A percentile compares a stretch with the other conserved stretches of the same genome.
Evolutionary conservation across 2,797 vertebrate genomes (phyloP).

Genomic region (Aphelocoma californica): DNA sequence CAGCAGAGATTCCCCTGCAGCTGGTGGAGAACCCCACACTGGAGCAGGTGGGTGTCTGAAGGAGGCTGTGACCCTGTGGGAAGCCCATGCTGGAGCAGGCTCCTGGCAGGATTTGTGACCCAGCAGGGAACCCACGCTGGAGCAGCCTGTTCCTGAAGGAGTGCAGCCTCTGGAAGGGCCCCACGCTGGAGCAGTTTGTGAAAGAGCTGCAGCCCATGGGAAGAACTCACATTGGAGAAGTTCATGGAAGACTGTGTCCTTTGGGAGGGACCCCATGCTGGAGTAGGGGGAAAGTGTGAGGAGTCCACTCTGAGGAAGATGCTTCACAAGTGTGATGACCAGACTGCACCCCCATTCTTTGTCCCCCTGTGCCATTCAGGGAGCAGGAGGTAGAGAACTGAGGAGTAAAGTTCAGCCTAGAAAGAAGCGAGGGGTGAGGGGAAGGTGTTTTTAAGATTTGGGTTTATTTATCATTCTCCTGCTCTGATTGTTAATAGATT

Average conservation of each 20-base stretch:
- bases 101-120: background rate
- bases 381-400: background rate
- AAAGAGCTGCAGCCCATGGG: background rate
- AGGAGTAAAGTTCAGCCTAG: background rate
- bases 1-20: background rate
- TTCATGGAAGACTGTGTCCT: background rate
- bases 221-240: background rate
- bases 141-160: background rate
- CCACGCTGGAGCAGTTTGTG: background rate
- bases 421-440: background rate
- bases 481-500: background rate
- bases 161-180: background rate
- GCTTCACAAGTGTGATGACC: background rate
- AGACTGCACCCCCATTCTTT: background rate
- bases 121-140: too few species aligned
- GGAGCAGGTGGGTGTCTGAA: background rate
- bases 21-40: accelerated
- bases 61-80: background rate
- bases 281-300: background rate
- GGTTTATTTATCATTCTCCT: background rate
- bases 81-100: background rate
- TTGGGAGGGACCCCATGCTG: background rate
- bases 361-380: background rate
- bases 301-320: background rate
- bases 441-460: background rate